Base-by-base conservation (phyloP, 2,797 vertebrate genomes). In the Tragelaphus oryx region DNA sequence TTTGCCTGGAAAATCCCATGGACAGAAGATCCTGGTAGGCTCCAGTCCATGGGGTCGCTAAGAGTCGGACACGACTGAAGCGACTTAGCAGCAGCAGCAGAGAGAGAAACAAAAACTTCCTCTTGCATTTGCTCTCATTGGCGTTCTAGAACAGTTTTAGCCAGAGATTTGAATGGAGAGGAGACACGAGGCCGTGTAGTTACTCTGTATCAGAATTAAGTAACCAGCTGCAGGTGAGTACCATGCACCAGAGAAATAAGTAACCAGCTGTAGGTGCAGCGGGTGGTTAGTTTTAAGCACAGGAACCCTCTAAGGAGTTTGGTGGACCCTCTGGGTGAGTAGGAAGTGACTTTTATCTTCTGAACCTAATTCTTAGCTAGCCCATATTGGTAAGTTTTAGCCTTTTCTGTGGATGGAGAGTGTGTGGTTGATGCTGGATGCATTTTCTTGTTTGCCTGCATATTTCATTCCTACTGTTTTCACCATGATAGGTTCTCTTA, bases 151-250 rank as follows among this genome's bases (percentile, higher is more conserved):
- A 57, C 60, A 12, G 81, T 75, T 62, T 87, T 55, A 83, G 50
- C 46, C 57, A 59, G 60, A 62, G 59, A 87, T 80, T 37, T 59
- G 30, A 82, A 62, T 10, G 48, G 46, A 24, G 33, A 24, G 48
- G 50, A 7, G 20, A 0, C 22, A 4, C 12, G 30, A 22, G 22
- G 22, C 17, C 10, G 0, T 9, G 50, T 17, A 16, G 14, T 6
- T 24, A 6, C 17, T 76, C 14, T 5, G 2, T 17, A 44, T 62
- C 41, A 48, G 78, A 75, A 33, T 37, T 55, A 80, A 30, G n/a
- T 52, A 26, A 82, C 54, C 20, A 60, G 62, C 22, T 46, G 24
- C 57, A 83, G 55, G 59, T 89, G 17, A 54, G 60, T 8, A 26
- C 33, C n/a, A 22, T 22, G 65, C 0, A 5, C 65, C 11, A 4